A percentile compares a stretch with the other conserved stretches of the same genome.
These are phyloP conservation scores for Elysia chlorotica DNA, from an alignment of 1,140 invertebrate genomes.

Conservation along the genomic window DNA sequence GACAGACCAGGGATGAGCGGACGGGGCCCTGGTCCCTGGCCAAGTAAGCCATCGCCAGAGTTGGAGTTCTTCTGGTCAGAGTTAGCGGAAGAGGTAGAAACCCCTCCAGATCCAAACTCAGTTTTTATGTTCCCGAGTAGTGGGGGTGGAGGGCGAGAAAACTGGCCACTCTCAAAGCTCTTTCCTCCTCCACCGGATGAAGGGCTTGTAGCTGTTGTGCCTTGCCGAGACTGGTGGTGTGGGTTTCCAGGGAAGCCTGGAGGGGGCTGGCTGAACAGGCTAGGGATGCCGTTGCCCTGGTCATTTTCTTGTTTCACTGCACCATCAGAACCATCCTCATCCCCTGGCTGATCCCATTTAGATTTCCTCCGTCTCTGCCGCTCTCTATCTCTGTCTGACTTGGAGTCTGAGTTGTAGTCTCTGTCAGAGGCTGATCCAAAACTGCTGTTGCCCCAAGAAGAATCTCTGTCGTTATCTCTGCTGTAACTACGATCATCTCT, in stretches of 20 bases:
- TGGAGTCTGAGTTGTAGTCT: conserved; percentile 11
- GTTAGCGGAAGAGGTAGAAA: neutral
- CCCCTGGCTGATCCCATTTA: conserved; percentile 25
- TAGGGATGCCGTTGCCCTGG: neutral
- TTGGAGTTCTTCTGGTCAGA: neutral
- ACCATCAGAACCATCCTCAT: neutral
- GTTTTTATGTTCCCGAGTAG: conserved; percentile 8
- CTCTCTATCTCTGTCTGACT: no score
- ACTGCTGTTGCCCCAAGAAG: conserved; percentile 2
- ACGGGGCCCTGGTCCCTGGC: conserved; percentile 2
- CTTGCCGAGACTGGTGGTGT: neutral
- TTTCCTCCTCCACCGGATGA: neutral
- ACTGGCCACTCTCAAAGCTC: conserved; percentile 1
- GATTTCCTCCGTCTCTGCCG: conserved; percentile 17
- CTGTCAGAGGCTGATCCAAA: neutral
- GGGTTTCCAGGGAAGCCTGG: conserved; percentile 2
- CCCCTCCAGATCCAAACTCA: neutral
- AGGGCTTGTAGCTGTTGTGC: neutral
- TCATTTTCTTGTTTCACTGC: conserved; percentile 9
- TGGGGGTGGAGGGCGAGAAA: conserved; percentile 5
- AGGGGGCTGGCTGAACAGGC: conserved; percentile 9
- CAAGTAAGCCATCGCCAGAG: neutral
- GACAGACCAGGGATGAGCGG: conserved; percentile 13
- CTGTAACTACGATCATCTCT: neutral
- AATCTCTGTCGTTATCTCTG: neutral